Base-by-base conservation (phyloP, 2,113 vertebrate genomes). In the Pavo muticus region DNA sequence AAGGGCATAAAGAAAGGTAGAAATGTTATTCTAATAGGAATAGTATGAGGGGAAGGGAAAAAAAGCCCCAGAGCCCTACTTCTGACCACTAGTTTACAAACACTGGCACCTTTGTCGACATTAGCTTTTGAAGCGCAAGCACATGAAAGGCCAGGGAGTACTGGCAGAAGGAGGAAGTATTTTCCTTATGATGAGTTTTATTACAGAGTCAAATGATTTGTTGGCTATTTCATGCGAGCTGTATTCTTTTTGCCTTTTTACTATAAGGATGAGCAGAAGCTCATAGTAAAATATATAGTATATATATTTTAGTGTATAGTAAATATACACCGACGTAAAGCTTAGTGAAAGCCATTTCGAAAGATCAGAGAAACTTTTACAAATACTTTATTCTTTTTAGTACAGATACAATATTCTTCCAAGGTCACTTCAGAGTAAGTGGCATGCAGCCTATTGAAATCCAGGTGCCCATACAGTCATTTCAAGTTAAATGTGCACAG, bases 361-460 rank as follows among this genome's bases (percentile, higher is more conserved):
- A 97, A 97, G 92, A 98, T 97, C 85, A 97, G 97, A 98, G 64
- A 94, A 97, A 84, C 61, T 95, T 95, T 72, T 85, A 91, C 67
- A 87, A 94, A 87, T 78, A 96, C 79, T 97, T 96, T 97, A 96
- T 98, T 95, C 91, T 94, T 84, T 75, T 90, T 70, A 19, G 96
- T 93, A 95, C 77, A 93, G 39, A 93, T 61, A 95, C 65, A 95
- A 48, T 93, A 59, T 71, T 96, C 63, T 93, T 96, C 84, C 91
- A 96, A 98, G 95, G 97, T 97, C 97, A 97, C 98, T 98, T 98
- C n/a, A 98, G 95, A 97, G 93, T 95, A 96, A 96, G 96, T 60
- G 84, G 78, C 92, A 95, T 95, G 94, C 78, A 95, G 97, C 90
- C 94, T 96, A 97, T 95, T 96, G 96, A 96, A 98, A 92, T 94